Conservation (phyloP, 2,113 vertebrate species). For the Hirundichthys speculiger region DNA sequence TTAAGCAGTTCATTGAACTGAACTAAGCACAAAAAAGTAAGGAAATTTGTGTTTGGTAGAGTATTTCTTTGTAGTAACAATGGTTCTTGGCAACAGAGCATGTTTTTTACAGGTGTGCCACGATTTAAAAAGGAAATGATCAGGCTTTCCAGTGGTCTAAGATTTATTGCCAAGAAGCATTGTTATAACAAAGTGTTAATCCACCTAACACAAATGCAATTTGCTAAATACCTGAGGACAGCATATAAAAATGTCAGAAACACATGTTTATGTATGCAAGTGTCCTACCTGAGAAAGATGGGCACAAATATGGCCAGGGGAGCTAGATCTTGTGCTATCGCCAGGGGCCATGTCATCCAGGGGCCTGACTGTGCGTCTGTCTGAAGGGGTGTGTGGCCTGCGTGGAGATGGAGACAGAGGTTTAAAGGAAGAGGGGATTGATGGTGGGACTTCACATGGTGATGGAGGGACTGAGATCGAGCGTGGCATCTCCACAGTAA, state of each 20-base stretch:
- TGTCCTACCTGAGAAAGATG: conserved; percentile 85
- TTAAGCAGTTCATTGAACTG: too few relatives aligned
- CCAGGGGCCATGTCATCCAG: conserved; percentile 80
- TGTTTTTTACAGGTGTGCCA: too few relatives aligned
- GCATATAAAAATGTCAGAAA: neutral
- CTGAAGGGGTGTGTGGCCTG: conserved; percentile 92
- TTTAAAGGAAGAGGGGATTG: conserved; percentile 83
- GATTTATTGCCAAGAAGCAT: too few relatives aligned
- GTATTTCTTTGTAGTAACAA: too few relatives aligned
- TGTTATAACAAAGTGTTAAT: too few relatives aligned
- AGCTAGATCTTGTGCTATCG: conserved; percentile 85
- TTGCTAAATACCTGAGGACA: too few relatives aligned
- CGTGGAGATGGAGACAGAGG: conserved; percentile 83
- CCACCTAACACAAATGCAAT: too few relatives aligned
- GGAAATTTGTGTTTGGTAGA: too few relatives aligned
- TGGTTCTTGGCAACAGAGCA: too few relatives aligned
- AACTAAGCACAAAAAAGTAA: too few relatives aligned
- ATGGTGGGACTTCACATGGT: conserved; percentile 90
- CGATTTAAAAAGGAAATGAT: too few relatives aligned
- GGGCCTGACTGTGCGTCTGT: conserved; percentile 91
- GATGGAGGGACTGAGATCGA: conserved; percentile 96
- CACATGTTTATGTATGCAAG: neutral
- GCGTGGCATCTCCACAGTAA: conserved; percentile 91
- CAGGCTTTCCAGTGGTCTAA: too few relatives aligned
- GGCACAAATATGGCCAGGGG: conserved; percentile 85